phyloP scores from a whole-genome alignment of 1,140 invertebrate species.

The Tetragnatha versicolor region DNA sequence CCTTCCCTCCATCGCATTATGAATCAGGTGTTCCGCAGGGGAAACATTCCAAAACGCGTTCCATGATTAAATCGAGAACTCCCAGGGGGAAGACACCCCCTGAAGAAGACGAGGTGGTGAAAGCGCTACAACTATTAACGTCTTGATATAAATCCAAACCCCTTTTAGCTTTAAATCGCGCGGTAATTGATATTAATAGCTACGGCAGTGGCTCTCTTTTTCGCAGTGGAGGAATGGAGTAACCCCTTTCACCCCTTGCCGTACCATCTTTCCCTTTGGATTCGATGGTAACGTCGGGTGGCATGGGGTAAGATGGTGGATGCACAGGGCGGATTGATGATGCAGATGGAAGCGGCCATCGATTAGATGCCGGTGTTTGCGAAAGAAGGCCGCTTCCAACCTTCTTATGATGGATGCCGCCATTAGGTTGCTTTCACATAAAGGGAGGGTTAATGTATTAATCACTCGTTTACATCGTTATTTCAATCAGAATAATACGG shows the following conservation, averaged over 20 bases:
- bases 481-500: no score
- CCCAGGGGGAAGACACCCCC: slow-evolving; percentile 30
- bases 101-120: neutral
- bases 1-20: slow-evolving; percentile 16
- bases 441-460: no score
- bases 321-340: neutral
- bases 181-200: slow-evolving; percentile 48
- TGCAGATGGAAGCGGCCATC: neutral
- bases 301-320: neutral
- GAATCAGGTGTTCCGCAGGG: neutral
- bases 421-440: no score
- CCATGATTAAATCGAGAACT: slow-evolving; percentile 43
- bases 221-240: neutral
- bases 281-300: neutral
- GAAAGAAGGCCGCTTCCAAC: no score
- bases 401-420: no score
- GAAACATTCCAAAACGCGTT: slow-evolving; percentile 24
- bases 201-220: neutral
- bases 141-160: slow-evolving; percentile 14
- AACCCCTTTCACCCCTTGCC: neutral
- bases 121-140: neutral
- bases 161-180: slow-evolving; percentile 20
- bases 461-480: no score
- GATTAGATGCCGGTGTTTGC: neutral
- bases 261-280: neutral